Evolutionary conservation across 2,113 vertebrate genomes (phyloP).

Genomic region (Ameiurus melas): DNA sequence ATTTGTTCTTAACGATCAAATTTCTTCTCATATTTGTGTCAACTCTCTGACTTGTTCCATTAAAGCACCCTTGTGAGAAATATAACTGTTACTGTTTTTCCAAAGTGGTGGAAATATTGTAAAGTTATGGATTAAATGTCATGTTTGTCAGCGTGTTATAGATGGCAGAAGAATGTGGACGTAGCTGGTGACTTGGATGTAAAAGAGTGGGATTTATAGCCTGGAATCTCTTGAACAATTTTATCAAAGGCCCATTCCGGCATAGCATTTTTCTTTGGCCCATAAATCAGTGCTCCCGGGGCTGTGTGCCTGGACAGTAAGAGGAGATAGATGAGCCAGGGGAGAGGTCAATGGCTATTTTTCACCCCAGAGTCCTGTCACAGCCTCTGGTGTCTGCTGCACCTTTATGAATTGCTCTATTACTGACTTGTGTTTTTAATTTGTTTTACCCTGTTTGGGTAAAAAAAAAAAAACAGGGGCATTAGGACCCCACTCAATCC

Average conservation of each 20-base stretch:
- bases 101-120: conserved; percentile 81
- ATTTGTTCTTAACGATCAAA: neutral
- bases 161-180: conserved; percentile 96
- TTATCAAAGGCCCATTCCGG: conserved; percentile 99
- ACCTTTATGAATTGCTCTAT: conserved; percentile 87
- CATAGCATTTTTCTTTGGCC: conserved; percentile 92
- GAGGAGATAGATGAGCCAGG: conserved; percentile 95
- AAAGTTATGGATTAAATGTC: conserved; percentile 93
- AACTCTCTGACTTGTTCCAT: conserved; percentile 10
- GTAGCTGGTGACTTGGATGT: conserved; percentile 90
- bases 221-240: conserved; percentile 99
- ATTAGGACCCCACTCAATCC: conserved; percentile 72
- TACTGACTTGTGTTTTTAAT: conserved; percentile 85
- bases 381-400: conserved; percentile 84
- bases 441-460: conserved; percentile 78
- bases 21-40: conserved; percentile 26
- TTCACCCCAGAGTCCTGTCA: conserved; percentile 88
- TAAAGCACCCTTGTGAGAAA: conserved; percentile 64
- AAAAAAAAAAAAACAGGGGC: conserved; percentile 29
- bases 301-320: conserved; percentile 97
- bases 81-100: conserved; percentile 79
- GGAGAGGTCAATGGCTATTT: conserved; percentile 97
- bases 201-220: conserved; percentile 99
- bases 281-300: conserved; percentile 93
- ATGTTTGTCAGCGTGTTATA: conserved; percentile 86